Evolutionary conservation across 2,888 invertebrate genomes (phyloP), one percentile per base, ranked within the genome.

Genomic region (Caenorhabditis imperialis): DNA sequence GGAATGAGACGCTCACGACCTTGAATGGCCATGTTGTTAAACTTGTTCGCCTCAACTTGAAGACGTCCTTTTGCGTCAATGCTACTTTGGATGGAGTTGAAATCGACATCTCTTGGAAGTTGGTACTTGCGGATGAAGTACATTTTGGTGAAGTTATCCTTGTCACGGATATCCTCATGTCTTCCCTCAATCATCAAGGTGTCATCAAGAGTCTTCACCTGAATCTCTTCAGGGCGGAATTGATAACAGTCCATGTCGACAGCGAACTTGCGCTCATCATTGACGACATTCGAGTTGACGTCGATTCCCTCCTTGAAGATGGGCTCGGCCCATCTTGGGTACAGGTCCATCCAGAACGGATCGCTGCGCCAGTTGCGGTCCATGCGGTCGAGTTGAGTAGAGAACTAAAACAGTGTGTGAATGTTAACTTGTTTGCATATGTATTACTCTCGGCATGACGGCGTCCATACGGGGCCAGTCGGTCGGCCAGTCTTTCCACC

Each of bases 71-170:
- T 79, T 20, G 79, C 67, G 57, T 86, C 86, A 45, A 86, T 85
- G 73, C 78, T 78, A 48, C 82, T 82, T 50, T 72, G 76, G 53
- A 86, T 82, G 22, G 79, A 77, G 30, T 80, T 74, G 8, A 81
- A 79, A 27, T 85, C 81, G n/a, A 86, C 85, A 75, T 86, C 86
- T 22, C 75, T 47, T n/a, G 86, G 86, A 45, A 86, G 77, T 72
- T 85, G 86, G 72, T 86, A 86, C 71, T 86, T 86, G 50, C 86
- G 78, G 30, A 86, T 83, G 57, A 86, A 86, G 74, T 86, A 85
- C 86, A 86, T 86, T 55, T 81, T 81, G 50, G 85, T 85, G 78
- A 83, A 85, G 74, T 85, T 85, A 69, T 85, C 85, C 10, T 65
- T 54, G 70, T 86, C 86, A 44, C 81, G 80, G 44, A 86, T 81